phyloP scores from a whole-genome alignment of 2,797 vertebrate species.

The Echiichthys vipera region DNA sequence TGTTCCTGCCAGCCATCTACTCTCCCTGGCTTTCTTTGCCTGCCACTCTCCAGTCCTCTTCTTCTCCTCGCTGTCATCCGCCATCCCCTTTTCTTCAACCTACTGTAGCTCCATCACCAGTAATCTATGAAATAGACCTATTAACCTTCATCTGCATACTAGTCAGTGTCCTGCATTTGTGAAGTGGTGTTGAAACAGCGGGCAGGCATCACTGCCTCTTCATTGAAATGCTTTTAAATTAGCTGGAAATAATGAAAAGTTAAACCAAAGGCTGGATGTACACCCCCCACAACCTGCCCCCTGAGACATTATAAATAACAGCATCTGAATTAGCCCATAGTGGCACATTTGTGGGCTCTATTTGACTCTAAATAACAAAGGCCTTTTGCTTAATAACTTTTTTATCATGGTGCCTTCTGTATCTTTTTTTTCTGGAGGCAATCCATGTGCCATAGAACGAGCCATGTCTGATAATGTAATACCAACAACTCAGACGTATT shows the following conservation, averaged over 20 bases:
- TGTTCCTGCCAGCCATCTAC: too few relatives aligned
- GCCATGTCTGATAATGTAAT: conserved; percentile 4
- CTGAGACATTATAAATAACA: conserved; percentile 15
- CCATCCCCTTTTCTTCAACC: too few relatives aligned
- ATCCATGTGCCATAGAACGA: not conserved
- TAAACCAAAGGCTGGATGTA: not conserved
- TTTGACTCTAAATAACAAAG: conserved; percentile 17
- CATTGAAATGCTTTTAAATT: conserved; percentile 40
- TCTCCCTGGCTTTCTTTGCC: too few relatives aligned
- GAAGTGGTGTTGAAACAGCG: conserved; percentile 18
- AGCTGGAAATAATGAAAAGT: conserved; percentile 26
- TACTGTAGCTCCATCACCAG: too few relatives aligned
- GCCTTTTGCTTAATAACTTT: not conserved
- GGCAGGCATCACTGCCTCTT: conserved; percentile 12
- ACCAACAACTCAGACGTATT: conserved; percentile 8
- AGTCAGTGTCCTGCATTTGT: too few relatives aligned
- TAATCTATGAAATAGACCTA: too few relatives aligned
- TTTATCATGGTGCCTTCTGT: conserved; percentile 10
- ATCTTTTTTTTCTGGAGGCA: not conserved
- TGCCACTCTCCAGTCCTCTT: too few relatives aligned
- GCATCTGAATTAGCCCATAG: conserved; percentile 24
- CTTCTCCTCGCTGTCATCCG: too few relatives aligned
- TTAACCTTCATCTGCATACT: too few relatives aligned
- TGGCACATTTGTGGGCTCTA: conserved; percentile 15
- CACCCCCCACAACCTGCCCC: not conserved